A percentile compares a stretch with the other conserved stretches of the same genome.
phyloP scores from a whole-genome alignment of 2,888 invertebrate species.

The Thereva nobilitata region DNA sequence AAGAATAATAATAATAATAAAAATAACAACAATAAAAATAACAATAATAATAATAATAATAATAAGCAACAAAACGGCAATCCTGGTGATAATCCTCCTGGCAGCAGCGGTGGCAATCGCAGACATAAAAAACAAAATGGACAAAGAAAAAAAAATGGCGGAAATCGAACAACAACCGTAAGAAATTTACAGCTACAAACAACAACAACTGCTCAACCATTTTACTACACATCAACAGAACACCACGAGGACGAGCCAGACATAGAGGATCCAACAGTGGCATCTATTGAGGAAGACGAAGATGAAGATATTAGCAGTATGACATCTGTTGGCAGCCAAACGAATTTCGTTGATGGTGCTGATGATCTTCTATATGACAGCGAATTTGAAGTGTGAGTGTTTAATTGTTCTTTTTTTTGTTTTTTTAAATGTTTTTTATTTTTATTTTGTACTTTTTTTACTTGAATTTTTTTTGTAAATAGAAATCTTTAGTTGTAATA shows the following conservation, averaged over 20 bases:
- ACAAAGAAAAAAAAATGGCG: slow-evolving; percentile 42
- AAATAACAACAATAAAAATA: background rate
- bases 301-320: slow-evolving; percentile 46
- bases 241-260: slow-evolving; percentile 40
- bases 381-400: slow-evolving; percentile 56
- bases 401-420: slow-evolving; percentile 36
- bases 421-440: slow-evolving; percentile 35
- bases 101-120: slow-evolving; percentile 27
- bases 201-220: slow-evolving; percentile 17
- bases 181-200: slow-evolving; percentile 7
- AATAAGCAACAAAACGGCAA: slow-evolving; percentile 36
- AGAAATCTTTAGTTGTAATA: background rate
- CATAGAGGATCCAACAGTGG: slow-evolving; percentile 14
- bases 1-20: slow-evolving; percentile 39
- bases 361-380: slow-evolving; percentile 54
- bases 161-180: slow-evolving; percentile 35
- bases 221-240: slow-evolving; percentile 45
- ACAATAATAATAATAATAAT: slow-evolving; percentile 39
- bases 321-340: slow-evolving; percentile 45
- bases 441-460: slow-evolving; percentile 28
- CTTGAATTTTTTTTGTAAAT: slow-evolving; percentile 23
- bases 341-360: slow-evolving; percentile 46
- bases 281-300: slow-evolving; percentile 44
- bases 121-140: slow-evolving; percentile 40
- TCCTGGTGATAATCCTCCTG: slow-evolving; percentile 38